Evolutionary conservation across 2,113 vertebrate species (phyloP).

Genomic region (Rhipidura dahli): DNA sequence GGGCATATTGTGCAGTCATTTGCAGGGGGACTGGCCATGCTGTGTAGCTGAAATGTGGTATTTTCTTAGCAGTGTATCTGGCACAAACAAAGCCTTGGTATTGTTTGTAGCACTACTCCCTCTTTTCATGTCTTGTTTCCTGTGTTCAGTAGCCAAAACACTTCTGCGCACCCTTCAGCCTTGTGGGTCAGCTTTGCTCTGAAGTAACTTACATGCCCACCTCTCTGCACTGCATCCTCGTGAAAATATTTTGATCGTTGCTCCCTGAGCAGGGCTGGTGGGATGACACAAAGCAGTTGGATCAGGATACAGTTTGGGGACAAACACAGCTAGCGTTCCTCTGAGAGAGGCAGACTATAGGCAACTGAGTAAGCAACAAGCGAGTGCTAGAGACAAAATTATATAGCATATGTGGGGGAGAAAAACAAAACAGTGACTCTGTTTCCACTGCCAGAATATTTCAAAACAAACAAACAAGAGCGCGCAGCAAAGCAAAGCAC

Average conservation of each 20-base stretch:
- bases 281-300: constrained; percentile 60
- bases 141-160: constrained; percentile 26
- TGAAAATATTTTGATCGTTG: constrained; percentile 1
- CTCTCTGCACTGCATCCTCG: not conserved
- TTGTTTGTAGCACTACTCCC: constrained; percentile 31
- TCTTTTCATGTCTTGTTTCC: not conserved
- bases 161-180: not conserved
- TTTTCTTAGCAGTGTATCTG: constrained; percentile 22
- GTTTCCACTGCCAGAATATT: constrained; percentile 51
- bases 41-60: not conserved
- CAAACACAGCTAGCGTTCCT: constrained; percentile 57
- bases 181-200: constrained; percentile 15
- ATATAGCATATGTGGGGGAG: constrained; percentile 62
- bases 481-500: constrained; percentile 1
- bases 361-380: constrained; percentile 64
- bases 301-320: constrained; percentile 46
- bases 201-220: not conserved
- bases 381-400: constrained; percentile 26
- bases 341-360: constrained; percentile 47
- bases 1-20: not conserved
- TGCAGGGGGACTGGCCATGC: not conserved
- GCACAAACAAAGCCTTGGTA: constrained; percentile 47
- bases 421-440: constrained; percentile 63
- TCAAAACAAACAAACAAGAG: constrained; percentile 61
- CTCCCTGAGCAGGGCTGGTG: constrained; percentile 14